Evolutionary conservation across 1,140 invertebrate genomes (phyloP).

Genomic region (Drosophila grimshawi): DNA sequence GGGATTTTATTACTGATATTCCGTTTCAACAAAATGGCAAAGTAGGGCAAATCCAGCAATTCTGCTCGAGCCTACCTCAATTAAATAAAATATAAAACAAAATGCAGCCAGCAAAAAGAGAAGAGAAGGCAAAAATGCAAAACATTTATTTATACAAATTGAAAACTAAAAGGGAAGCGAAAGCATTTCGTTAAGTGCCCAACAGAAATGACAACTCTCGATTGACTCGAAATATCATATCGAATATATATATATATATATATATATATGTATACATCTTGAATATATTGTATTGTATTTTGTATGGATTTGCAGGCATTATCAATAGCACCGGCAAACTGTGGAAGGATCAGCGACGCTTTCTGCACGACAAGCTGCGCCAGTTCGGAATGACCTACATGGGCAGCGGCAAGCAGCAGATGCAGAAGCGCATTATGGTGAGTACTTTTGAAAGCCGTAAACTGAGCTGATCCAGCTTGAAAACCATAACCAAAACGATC

Average conservation of each 20-base stretch:
- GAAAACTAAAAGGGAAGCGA: neutral
- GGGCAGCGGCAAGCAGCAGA: conserved; percentile 90
- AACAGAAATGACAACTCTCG: neutral
- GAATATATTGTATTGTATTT: neutral
- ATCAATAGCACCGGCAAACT: conserved; percentile 95
- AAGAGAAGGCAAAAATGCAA: conserved; percentile 16
- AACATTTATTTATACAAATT: neutral
- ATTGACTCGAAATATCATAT: neutral
- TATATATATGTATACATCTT: too few relatives aligned
- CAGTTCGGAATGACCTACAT: conserved; percentile 95
- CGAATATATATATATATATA: too few relatives aligned
- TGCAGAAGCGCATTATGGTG: conserved; percentile 95
- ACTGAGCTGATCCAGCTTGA: too few relatives aligned
- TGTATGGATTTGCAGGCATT: conserved; percentile 88
- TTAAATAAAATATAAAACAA: conserved; percentile 35
- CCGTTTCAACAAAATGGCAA: neutral
- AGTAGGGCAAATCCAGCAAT: conserved; percentile 17
- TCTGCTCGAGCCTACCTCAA: conserved; percentile 66
- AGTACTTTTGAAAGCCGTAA: conserved; percentile 61
- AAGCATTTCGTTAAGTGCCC: conserved; percentile 2
- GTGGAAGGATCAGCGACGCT: conserved; percentile 96
- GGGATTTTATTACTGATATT: conserved; percentile 41
- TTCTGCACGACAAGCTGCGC: conserved; percentile 94
- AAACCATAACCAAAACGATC: too few relatives aligned
- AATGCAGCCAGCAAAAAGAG: neutral